Evolutionary conservation across 2,797 vertebrate species (phyloP), one percentile per base, ranked within the genome.

Genomic region (Serranus cabrilla): DNA sequence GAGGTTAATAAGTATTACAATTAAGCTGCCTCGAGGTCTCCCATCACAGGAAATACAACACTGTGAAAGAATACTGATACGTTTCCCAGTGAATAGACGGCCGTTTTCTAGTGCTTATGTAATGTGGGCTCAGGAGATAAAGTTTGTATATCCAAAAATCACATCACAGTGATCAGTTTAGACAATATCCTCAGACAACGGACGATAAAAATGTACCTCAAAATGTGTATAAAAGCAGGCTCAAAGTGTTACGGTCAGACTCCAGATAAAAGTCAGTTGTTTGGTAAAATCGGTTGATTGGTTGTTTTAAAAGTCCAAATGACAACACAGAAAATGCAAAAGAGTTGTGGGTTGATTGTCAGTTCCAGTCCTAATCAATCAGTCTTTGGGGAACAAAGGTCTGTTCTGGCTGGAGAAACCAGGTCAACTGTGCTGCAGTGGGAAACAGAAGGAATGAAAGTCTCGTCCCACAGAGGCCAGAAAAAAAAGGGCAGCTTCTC

Each of bases 1-100:
- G 25, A 72, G 50, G 47, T 76, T 61, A 71, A 66, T 54, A 60
- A 59, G 63, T 81, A 80, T 80, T 42, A 88, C 49, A 83, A 78
- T 72, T 23, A 76, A 93, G 91, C 93, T 93, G 93, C 91, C 90
- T 88, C 43, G 27, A 75, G 63, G 43, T 86, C 72, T 88, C 70
- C 76, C 31, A 67, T 77, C 55, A 80, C 60, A 88, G 74, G 78
- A 85, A 77, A 74, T 79, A 62, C 57, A 47, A 46, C 2, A 69
- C 27, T 63, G 71, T 82, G 70, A 90, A 83, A 72, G 13, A 68
- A 43, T 68, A 74, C 8, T 54, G 46, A 74, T n/a, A 52, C 16
- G 46, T 46, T 43, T 59, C 18, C 52, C 39, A 66, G 39, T 75
- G 70, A 80, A 39, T 64, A 61, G 55, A 77, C 34, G 67, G 39